Base-by-base conservation (phyloP, 2,888 invertebrate species). In the Lypha dubia region DNA sequence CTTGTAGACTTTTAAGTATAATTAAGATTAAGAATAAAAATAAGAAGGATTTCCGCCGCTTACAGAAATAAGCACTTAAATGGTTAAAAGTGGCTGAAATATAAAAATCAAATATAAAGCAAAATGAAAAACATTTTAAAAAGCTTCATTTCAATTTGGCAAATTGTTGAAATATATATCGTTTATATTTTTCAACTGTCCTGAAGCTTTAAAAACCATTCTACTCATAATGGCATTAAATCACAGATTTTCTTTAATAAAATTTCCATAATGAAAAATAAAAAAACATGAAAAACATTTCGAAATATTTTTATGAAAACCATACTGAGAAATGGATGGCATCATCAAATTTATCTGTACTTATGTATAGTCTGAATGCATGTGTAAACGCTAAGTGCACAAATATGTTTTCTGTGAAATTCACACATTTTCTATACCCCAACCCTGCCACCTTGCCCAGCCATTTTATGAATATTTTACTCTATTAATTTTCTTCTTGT, bases 11-110 rank as follows among this genome's bases (percentile, higher is more conserved):
- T 84, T 58, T 81, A 84, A 81, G 90, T 88, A 88, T 90, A 90
- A 90, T 90, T 90, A 90, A 91, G 90, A 90, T 91, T 90, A 91
- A 90, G 90, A 90, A 90, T 90, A 90, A 89, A 89, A 89, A 86
- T 89, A 90, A 90, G 90, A 88, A 89, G 90, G 91, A 91, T 90
- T 90, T 90, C 88, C 90, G 88, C 81, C 80, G 75, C 84, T 86
- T 86, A 82, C 86, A 86, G 80, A 84, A 83, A 86, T 87, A 79
- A 86, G 84, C 84, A 84, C 82, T 84, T 84, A 84, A 84, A 84
- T 63, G 77, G 77, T 75, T 81, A 68, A 84, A 81, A 84, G 84
- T 81, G 77, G 74, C 74, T 35, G 63, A 5, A 65, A 60, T 49
- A 71, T 20, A 71, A 41, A n/a, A 38, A n/a, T n/a, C n/a, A n/a